A percentile compares a stretch with the other conserved stretches of the same genome.
Evolutionary conservation across 53 echinoderm and acorn worm species (phyloP).

Genomic region (Arbacia lixula): DNA sequence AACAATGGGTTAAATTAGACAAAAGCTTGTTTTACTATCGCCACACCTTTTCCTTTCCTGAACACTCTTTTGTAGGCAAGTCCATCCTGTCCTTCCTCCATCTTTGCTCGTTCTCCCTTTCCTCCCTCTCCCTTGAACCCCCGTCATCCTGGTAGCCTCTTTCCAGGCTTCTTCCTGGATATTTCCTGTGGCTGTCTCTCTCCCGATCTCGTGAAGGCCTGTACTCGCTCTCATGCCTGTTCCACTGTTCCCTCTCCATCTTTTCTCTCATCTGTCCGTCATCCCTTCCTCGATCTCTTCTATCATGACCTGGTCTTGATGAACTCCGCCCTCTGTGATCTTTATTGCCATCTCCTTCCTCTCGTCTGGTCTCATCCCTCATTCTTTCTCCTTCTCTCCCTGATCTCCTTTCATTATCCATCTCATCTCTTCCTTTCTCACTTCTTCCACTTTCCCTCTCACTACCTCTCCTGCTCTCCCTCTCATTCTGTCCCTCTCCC

Average conservation of each 20-base stretch:
- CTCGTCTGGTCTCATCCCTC: neutral
- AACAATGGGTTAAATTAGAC: no score
- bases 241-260: neutral
- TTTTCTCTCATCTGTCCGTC: neutral
- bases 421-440: slow-evolving; percentile 16
- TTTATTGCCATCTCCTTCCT: neutral
- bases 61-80: no score
- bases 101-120: neutral
- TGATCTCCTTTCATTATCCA: neutral
- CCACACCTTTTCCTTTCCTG: no score
- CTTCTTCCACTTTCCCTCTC: neutral
- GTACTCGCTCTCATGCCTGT: neutral
- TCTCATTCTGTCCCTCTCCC: neutral
- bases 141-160: no score
- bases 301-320: neutral
- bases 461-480: neutral
- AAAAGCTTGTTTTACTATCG: no score
- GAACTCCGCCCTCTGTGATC: neutral
- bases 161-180: neutral
- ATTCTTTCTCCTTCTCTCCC: neutral
- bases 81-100: neutral
- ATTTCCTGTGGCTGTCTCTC: neutral
- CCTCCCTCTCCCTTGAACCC: neutral
- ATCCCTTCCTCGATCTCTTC: slow-evolving; percentile 18
- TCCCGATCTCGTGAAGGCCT: neutral